Conservation (phyloP, 2,113 vertebrate genomes). For the Cyprinodon tularosa region DNA sequence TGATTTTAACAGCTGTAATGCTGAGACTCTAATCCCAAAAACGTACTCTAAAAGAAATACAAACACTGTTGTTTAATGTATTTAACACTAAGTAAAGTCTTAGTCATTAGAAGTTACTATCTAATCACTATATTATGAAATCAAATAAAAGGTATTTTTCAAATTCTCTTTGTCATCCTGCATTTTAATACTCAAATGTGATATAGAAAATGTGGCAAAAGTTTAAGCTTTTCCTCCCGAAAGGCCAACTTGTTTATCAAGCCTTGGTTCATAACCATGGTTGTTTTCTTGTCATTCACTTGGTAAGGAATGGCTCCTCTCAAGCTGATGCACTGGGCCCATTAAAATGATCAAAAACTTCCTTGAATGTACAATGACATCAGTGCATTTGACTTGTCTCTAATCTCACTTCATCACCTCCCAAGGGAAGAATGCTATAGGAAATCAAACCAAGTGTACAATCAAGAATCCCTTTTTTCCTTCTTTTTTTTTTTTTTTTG, state of each 20-base stretch:
- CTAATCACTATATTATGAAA: conserved; percentile 14
- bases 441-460: conserved; percentile 44
- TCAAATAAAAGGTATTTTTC: conserved; percentile 40
- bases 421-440: conserved; percentile 67
- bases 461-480: conserved; percentile 41
- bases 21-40: background rate
- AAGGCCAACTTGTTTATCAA: background rate
- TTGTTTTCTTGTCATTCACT: conserved; percentile 45
- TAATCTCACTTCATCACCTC: conserved; percentile 66
- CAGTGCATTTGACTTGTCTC: conserved; percentile 52
- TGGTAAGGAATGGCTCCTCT: conserved; percentile 31
- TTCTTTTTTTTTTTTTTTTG: conserved; percentile 56
- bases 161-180: conserved; percentile 4
- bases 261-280: conserved; percentile 46
- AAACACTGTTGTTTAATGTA: background rate
- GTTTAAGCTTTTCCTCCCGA: conserved; percentile 6
- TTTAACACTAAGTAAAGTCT: background rate
- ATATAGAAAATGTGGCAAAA: conserved; percentile 44
- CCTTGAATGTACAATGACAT: conserved; percentile 56
- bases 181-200: conserved; percentile 31
- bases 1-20: background rate
- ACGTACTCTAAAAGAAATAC: too few species aligned
- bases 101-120: conserved; percentile 29
- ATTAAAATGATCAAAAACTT: conserved; percentile 49
- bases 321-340: conserved; percentile 20